Conservation (phyloP, 2,113 vertebrate genomes). For the Pluvialis apricaria region DNA sequence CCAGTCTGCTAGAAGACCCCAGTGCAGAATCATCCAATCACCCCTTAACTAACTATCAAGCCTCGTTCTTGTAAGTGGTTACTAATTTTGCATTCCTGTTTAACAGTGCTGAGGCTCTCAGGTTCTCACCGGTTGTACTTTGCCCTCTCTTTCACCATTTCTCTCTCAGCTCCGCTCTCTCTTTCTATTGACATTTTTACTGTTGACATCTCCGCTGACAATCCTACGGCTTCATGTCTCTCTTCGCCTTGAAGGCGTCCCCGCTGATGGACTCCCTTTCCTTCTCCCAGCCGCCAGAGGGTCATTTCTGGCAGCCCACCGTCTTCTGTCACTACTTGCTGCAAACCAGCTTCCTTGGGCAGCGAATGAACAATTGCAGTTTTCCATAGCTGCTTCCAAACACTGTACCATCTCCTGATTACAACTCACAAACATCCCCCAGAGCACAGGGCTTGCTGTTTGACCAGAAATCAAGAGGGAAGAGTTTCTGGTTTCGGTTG, state of each 20-base stretch:
- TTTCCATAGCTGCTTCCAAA: neutral
- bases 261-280: neutral
- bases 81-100: neutral
- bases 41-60: too few species aligned
- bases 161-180: neutral
- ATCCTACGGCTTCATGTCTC: neutral
- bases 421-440: too few species aligned
- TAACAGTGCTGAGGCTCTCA: neutral
- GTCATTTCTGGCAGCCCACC: neutral
- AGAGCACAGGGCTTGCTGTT: neutral
- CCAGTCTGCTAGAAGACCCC: neutral
- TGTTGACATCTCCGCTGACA: neutral
- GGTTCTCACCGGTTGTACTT: neutral
- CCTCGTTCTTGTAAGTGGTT: neutral
- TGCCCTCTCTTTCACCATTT: neutral
- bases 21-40: neutral
- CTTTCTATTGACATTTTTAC: neutral
- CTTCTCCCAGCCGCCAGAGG: neutral
- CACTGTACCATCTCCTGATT: fast-evolving
- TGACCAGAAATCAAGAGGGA: too few species aligned
- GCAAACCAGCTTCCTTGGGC: neutral
- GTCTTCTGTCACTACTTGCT: neutral
- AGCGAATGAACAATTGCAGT: fast-evolving
- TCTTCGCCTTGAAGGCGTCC: neutral
- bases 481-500: too few species aligned